Evolutionary conservation across 2,113 vertebrate genomes (phyloP), one percentile per base, ranked within the genome.

Genomic region (Patagioenas fasciata): DNA sequence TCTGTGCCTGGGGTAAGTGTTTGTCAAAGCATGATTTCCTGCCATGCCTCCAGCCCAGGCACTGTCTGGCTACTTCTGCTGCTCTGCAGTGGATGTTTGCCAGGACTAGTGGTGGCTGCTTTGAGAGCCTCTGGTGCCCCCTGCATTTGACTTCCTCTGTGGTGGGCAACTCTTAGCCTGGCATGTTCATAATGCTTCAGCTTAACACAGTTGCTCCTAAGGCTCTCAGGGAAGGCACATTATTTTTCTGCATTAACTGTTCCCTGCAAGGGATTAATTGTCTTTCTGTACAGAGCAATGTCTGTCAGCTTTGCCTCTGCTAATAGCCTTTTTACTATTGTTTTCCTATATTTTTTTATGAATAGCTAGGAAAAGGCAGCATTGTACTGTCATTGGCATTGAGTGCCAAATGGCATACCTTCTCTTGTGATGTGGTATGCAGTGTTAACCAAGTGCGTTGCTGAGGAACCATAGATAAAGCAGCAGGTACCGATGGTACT

Each of bases 101-200:
- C 4, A 9, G 64, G 13, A 34, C 28, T 61, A 6, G 15, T 64
- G 29, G 65, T 1, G 2, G 5, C 25, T 72, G 24, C 53, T 56
- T 15, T 4, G 8, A 26, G 38, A 84, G 56, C 21, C 40, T 78
- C 58, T 66, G 65, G 19, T 89, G 48, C 38, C 21, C 56, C 14
- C 15, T 82, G 60, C 1, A 0, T 36, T 40, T 71, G 61, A 6
- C 7, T 79, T 90, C 28, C 28, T 58, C 57, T 26, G 13, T 47
- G 17, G 14, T 1, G 50, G 53, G 34, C 38, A 42, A 1, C 28
- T 40, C 4, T 28, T 44, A 25, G n/a, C 1, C 0, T 0, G 1
- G 3, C 13, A 8, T 0, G 0, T 66, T 85, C 17, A 4, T 25
- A 60, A 3, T 13, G 20, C 53, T 69, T 80, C 34, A 48, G 9